phyloP scores from a whole-genome alignment of 2,797 vertebrate genomes.

The Typhlichthys eigenmanni region DNA sequence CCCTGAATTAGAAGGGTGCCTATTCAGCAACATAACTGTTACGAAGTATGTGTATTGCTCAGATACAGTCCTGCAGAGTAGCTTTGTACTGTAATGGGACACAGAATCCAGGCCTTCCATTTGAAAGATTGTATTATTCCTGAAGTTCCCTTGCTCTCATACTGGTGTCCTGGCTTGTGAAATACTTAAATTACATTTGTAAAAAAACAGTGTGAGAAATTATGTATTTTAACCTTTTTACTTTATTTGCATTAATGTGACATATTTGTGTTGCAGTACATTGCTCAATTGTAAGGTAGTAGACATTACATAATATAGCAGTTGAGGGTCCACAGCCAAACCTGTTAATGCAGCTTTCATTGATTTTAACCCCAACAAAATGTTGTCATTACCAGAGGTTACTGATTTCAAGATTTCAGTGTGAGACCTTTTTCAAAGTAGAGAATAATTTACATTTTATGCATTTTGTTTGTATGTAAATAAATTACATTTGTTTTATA shows the following conservation, averaged over 20 bases:
- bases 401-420: not conserved
- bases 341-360: not conserved
- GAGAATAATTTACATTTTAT: not conserved
- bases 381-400: constrained; percentile 2
- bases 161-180: too few species aligned
- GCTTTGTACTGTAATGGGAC: constrained; percentile 5
- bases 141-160: too few species aligned
- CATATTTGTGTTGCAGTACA: not conserved
- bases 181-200: not conserved
- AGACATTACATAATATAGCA: constrained; percentile 3
- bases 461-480: constrained; percentile 48
- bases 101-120: not conserved
- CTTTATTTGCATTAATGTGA: not conserved
- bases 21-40: not conserved
- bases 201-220: not conserved
- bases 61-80: constrained; percentile 6
- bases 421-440: not conserved
- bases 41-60: not conserved
- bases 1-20: too few species aligned
- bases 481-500: constrained; percentile 54
- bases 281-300: constrained; percentile 1
- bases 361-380: not conserved
- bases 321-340: constrained; percentile 4
- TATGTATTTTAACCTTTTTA: not conserved
- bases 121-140: too few species aligned